Conservation (phyloP, 2,113 vertebrate genomes). For the Monopterus albus region DNA sequence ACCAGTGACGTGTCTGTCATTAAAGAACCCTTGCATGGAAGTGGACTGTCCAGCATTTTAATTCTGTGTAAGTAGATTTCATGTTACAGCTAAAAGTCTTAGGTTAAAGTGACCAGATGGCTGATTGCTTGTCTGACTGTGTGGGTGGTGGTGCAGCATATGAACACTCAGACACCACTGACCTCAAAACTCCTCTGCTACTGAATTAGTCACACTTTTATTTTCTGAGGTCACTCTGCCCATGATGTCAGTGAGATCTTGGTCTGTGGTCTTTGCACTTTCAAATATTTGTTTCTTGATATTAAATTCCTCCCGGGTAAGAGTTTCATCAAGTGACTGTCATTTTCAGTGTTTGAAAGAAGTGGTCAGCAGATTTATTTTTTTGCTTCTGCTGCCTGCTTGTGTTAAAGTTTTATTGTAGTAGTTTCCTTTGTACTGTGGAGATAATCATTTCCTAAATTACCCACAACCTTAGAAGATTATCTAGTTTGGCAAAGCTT, state of each 20-base stretch:
- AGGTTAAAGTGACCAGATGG: conserved; percentile 9
- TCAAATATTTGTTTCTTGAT: conserved; percentile 47
- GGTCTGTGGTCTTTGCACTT: conserved; percentile 25
- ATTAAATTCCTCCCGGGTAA: conserved; percentile 45
- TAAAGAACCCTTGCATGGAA: not conserved
- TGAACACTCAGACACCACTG: conserved; percentile 10
- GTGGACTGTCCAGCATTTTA: not conserved
- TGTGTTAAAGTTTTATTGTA: conserved; percentile 1
- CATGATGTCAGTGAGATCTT: not conserved
- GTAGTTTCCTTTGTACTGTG: not conserved
- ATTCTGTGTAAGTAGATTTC: not conserved
- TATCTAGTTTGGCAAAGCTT: not conserved
- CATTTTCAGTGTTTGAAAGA: conserved; percentile 7
- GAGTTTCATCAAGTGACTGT: too few relatives aligned
- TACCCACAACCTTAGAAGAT: not conserved
- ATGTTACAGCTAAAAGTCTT: not conserved
- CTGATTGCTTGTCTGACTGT: conserved; percentile 1
- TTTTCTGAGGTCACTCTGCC: conserved; percentile 13
- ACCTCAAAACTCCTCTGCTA: conserved; percentile 13
- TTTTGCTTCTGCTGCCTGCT: not conserved
- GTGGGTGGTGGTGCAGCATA: conserved; percentile 9
- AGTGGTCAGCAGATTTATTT: not conserved
- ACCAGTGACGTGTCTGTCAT: not conserved
- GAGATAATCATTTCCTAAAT: not conserved
- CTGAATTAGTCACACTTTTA: conserved; percentile 30